phyloP scores from a whole-genome alignment of 1,140 invertebrate genomes.

The Macrocentrus cingulum region DNA sequence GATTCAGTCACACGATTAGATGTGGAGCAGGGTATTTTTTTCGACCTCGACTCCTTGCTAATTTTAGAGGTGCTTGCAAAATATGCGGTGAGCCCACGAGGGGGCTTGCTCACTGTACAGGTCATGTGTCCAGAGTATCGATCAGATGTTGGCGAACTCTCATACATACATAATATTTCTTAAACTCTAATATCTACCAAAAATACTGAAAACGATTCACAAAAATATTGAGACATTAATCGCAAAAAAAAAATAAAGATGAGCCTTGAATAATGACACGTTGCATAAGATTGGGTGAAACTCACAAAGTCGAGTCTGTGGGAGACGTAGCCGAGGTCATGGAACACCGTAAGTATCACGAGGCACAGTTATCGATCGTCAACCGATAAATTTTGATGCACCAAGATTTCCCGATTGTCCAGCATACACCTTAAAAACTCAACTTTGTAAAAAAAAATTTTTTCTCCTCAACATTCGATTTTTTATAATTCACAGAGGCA shows the following conservation, averaged over 20 bases:
- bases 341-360: neutral
- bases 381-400: neutral
- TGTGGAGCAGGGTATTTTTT: slow-evolving; percentile 37
- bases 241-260: neutral
- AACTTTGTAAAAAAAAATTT: too few species aligned
- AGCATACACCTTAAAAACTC: too few species aligned
- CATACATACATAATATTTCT: too few species aligned
- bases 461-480: neutral
- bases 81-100: slow-evolving; percentile 2
- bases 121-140: neutral
- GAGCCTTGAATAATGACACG: slow-evolving; percentile 18
- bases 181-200: too few species aligned
- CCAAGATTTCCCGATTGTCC: neutral
- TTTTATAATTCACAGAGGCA: neutral
- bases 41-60: slow-evolving; percentile 39
- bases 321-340: neutral
- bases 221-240: neutral
- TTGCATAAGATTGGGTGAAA: slow-evolving; percentile 19
- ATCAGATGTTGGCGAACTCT: neutral
- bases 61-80: slow-evolving; percentile 38
- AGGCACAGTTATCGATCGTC: neutral
- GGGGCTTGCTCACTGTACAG: neutral
- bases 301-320: too few species aligned
- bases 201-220: too few species aligned
- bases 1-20: slow-evolving; percentile 21